These are phyloP conservation scores for Rotaria magnacalcarata DNA, from an alignment of 2,888 invertebrate species.

Conservation along the genomic window DNA sequence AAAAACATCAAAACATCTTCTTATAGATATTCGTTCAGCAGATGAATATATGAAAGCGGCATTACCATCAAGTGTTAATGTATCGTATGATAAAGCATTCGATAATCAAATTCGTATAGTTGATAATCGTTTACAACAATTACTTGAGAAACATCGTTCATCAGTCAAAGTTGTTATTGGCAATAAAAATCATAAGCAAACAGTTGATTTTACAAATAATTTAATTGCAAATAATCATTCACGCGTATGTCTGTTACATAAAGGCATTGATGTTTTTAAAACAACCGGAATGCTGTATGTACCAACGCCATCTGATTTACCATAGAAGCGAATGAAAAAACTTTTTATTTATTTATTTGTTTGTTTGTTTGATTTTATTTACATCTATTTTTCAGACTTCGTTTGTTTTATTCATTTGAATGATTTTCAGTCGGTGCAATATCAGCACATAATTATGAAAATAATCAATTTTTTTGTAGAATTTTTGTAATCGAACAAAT, in stretches of 20 bases:
- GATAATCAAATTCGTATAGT: constrained; percentile 68
- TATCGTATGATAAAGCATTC: constrained; percentile 77
- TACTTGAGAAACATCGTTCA: constrained; percentile 65
- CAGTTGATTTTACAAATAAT: constrained; percentile 74
- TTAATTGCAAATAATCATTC: constrained; percentile 73
- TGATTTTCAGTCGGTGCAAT: background rate
- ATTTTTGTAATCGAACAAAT: constrained; percentile 7
- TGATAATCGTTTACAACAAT: constrained; percentile 63
- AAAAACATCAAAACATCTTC: constrained; percentile 62
- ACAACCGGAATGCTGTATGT: constrained; percentile 61
- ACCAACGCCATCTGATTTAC: constrained; percentile 53
- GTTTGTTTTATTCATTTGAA: background rate
- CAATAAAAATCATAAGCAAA: constrained; percentile 46
- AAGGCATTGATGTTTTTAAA: constrained; percentile 73
- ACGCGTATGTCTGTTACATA: constrained; percentile 80
- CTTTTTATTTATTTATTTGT: background rate
- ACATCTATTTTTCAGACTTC: background rate
- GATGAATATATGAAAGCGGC: constrained; percentile 62
- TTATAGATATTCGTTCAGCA: constrained; percentile 69
- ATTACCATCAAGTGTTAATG: constrained; percentile 76
- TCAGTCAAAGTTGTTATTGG: constrained; percentile 75
- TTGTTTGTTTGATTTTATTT: background rate
- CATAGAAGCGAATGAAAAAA: background rate
- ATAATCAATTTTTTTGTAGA: background rate
- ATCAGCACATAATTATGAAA: background rate